Base-by-base conservation (phyloP, 2,888 invertebrate genomes). In the Holacanthella duospinosa region DNA sequence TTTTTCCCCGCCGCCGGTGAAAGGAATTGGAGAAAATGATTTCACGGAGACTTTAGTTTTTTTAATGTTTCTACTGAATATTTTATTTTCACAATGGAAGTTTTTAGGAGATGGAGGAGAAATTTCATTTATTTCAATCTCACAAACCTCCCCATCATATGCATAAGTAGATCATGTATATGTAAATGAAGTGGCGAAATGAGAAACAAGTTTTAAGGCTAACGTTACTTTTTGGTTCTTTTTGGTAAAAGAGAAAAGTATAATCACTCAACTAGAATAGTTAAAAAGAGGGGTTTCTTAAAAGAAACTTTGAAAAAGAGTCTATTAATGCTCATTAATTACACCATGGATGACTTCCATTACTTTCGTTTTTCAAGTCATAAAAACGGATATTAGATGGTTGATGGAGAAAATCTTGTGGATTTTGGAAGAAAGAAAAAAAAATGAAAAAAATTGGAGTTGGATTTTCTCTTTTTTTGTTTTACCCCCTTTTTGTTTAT, bases 111-210 rank as follows among this genome's bases (percentile, higher is more conserved):
- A 36, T 48, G 48, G 36, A 16, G 21, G 48, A 21, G 12, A 48
- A 21, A n/a, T 48, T 48, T 48, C 12, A 48, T 48, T 48, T 48
- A 21, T 21, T 9, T 36, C n/a, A n/a, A n/a, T 36, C 16, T 21
- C 48, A 16, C 21, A n/a, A 4, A 4, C 48, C 27, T 29, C 26
- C 29, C 28, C 29, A 27, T 56, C 26, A 19, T 21, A 48, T 21
- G 48, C 48, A 48, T 48, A 48, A 48, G 48, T 48, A 48, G 48
- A 48, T 21, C 21, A 48, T 48, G 48, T 55, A 59, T 68, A 68
- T 69, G 69, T 62, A 68, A 68, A 68, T 67, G 66, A 64, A 64
- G 67, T 65, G 67, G 57, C 29, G 60, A 61, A 63, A 65, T 60
- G 60, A 55, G 55, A 64, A 56, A 61, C 59, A 55, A 59, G 63